These are phyloP conservation scores for Deilephila elpenor DNA, from an alignment of 2,888 invertebrate species.

Conservation along the genomic window DNA sequence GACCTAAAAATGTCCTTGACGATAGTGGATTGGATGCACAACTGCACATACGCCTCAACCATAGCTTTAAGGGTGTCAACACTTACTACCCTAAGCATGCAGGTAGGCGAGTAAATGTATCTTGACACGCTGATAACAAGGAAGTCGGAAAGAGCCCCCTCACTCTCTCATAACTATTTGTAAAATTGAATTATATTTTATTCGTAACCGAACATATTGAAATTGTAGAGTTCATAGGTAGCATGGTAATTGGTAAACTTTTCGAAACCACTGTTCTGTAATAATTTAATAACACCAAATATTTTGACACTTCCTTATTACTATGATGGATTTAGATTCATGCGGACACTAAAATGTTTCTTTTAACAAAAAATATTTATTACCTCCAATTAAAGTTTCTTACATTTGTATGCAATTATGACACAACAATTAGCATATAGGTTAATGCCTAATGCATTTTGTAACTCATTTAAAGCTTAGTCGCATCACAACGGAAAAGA, in stretches of 20 bases:
- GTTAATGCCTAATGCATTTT: conserved; percentile 46
- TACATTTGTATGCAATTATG: conserved; percentile 15
- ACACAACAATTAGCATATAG: conserved; percentile 40
- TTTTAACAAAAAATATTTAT: conserved; percentile 6
- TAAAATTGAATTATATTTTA: neutral
- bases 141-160: too few species aligned
- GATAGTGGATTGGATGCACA: too few species aligned
- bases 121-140: too few species aligned
- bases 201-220: neutral
- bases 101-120: too few species aligned
- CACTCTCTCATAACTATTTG: too few species aligned
- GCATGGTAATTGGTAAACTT: neutral
- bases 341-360: neutral
- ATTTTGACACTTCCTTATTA: conserved; percentile 23
- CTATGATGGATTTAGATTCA: neutral
- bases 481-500: conserved; percentile 59
- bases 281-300: neutral
- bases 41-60: too few species aligned
- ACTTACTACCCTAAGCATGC: too few species aligned
- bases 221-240: too few species aligned
- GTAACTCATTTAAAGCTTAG: conserved; percentile 45
- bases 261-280: neutral
- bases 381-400: conserved; percentile 33
- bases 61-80: too few species aligned
- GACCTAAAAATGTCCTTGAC: too few species aligned